Base-by-base conservation (phyloP, 2,888 invertebrate genomes). In the Ceramica pisi region DNA sequence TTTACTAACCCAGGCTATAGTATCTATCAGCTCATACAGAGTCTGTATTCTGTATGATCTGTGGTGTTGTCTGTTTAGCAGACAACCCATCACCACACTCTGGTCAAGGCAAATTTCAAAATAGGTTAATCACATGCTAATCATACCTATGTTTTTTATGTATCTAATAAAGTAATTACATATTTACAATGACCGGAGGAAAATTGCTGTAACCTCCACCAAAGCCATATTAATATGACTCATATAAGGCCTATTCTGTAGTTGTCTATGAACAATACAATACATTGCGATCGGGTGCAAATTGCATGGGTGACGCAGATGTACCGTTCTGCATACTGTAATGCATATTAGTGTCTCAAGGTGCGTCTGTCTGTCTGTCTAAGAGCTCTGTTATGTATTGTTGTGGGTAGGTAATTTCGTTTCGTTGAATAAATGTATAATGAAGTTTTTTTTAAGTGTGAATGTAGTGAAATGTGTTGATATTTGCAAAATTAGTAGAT, bases 221-320 rank as follows among this genome's bases (percentile, higher is more conserved):
- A 38, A 44, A 51, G 57, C 57, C 19, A 38, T 51, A 48, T 59
- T 53, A 21, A 56, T 4, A 67, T 76, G 48, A 80, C 57, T 38
- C 16, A 67, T 50, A 35, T 6, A 71, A 9, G 12, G 12, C 21
- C n/a, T 55, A n/a, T 31, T 38, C 26, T 21, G 9, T 48, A 23
- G n/a, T n/a, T 21, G 60, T 51, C 56, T 53, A 1, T 23, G 44
- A 46, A 55, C 44, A 5, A 26, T n/a, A n/a, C 41, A 21, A 64
- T 78, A 64, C 23, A 62, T 76, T 50, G 57, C 65, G 51, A 63
- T 66, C 51, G 59, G 44, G 26, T 77, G 59, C 50, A 81, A 69
- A 77, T 70, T 78, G 59, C n/a, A 41, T 12, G 35, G 35, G 78
- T 70, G 78, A 69, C 78, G 78, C 78, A 78, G 78, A 81, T 78